phyloP scores from a whole-genome alignment of 2,888 invertebrate genomes.

The Vandiemenella viatica region DNA sequence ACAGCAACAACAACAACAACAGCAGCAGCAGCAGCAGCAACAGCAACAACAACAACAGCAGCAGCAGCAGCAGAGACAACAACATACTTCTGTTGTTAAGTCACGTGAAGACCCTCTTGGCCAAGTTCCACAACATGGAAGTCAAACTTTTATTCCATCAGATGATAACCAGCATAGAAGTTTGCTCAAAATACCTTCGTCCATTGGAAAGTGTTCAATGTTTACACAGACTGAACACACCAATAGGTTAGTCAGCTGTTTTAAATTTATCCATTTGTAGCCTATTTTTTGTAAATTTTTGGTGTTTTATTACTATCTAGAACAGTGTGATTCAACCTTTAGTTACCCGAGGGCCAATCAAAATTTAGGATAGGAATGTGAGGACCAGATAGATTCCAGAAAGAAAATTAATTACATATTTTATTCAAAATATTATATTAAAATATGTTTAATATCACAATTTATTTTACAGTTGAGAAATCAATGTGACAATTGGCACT shows the following conservation, averaged over 20 bases:
- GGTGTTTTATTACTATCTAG: no score
- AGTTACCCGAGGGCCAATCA: not conserved
- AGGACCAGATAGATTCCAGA: not conserved
- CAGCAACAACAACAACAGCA: conserved; percentile 24
- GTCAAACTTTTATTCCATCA: not conserved
- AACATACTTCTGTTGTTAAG: conserved; percentile 1
- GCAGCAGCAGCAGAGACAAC: conserved; percentile 14
- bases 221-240: conserved; percentile 16
- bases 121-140: conserved; percentile 1
- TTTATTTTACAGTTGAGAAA: not conserved
- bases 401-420: not conserved
- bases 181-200: conserved; percentile 15
- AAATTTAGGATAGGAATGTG: not conserved
- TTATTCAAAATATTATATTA: not conserved
- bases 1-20: conserved; percentile 24
- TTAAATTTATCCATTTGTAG: no score
- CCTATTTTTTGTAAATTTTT: no score
- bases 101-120: conserved; percentile 1
- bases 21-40: conserved; percentile 21
- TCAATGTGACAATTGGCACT: not conserved
- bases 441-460: not conserved
- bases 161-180: conserved; percentile 10
- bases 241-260: conserved; percentile 14
- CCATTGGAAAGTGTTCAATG: conserved; percentile 16
- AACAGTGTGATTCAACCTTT: not conserved